Percentiles rank a stretch among this genome's conserved stretches.
These are phyloP conservation scores for Ornithorhynchus anatinus DNA, from an alignment of 2,113 vertebrate species.

Conservation along the genomic window DNA sequence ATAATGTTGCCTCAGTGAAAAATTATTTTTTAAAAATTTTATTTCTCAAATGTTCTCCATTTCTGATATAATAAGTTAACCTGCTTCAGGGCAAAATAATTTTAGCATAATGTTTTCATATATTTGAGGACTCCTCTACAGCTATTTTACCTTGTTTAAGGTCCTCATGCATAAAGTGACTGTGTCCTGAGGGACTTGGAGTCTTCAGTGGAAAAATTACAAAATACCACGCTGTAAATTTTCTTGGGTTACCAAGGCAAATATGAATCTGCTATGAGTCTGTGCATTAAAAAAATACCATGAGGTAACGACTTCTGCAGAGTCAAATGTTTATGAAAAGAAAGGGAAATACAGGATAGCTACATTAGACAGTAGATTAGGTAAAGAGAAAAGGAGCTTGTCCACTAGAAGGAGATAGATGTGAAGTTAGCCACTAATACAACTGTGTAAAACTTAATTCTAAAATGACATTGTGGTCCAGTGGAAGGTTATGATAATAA, in stretches of 20 bases:
- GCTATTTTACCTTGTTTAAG: background rate
- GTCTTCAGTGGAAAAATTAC: background rate
- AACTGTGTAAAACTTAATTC: too few relatives aligned
- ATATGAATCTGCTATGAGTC: background rate
- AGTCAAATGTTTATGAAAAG: too few relatives aligned
- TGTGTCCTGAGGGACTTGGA: background rate
- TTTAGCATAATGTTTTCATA: conserved; percentile 1
- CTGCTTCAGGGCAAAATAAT: background rate
- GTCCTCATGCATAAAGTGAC: background rate
- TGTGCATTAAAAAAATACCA: too few relatives aligned
- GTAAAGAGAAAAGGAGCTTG: too few relatives aligned
- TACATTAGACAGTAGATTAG: too few relatives aligned
- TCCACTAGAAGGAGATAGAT: too few relatives aligned
- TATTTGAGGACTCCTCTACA: background rate
- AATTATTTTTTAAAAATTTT: conserved; percentile 12
- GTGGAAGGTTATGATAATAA: too few relatives aligned
- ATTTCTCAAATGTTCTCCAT: background rate
- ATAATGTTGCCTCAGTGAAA: conserved; percentile 7
- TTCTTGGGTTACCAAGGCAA: background rate
- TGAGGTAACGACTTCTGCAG: too few relatives aligned
- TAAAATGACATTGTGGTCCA: too few relatives aligned
- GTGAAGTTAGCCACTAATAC: too few relatives aligned
- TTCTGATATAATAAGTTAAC: conserved; percentile 15
- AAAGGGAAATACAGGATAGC: too few relatives aligned
- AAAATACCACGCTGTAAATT: conserved; percentile 15